Percentiles rank a stretch among this genome's conserved stretches.
Evolutionary conservation across 1,140 invertebrate species (phyloP).

Genomic region (Maconellicoccus hirsutus): DNA sequence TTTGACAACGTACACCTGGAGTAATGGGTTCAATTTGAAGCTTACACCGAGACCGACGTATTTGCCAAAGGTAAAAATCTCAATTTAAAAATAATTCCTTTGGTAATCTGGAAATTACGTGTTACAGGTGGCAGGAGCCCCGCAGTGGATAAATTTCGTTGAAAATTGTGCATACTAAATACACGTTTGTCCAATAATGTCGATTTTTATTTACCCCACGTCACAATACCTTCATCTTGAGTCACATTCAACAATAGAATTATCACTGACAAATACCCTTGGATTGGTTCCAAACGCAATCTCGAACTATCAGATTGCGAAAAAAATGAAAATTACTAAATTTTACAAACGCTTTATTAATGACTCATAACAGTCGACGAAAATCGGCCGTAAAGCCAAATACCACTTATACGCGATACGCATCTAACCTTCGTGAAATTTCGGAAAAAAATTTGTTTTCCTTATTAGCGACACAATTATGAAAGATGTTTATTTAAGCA

Average conservation of each 20-base stretch:
- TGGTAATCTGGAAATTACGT: too few species aligned
- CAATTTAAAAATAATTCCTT: too few species aligned
- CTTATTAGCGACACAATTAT: background rate
- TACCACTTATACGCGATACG: background rate
- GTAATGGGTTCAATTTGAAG: background rate
- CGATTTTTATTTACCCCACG: too few species aligned
- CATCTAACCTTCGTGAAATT: background rate
- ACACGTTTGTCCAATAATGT: too few species aligned
- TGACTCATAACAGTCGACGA: background rate
- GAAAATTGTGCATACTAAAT: too few species aligned
- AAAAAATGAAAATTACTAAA: background rate
- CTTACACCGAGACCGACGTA: too few species aligned
- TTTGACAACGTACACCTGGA: background rate
- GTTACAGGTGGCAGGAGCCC: too few species aligned
- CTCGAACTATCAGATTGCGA: background rate
- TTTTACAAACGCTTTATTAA: constrained; percentile 1
- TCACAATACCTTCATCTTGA: background rate
- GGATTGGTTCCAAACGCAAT: background rate
- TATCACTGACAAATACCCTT: background rate
- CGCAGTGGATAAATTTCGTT: too few species aligned
- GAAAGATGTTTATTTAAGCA: background rate
- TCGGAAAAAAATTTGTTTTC: background rate
- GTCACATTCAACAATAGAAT: constrained; percentile 1
- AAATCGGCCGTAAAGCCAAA: background rate
- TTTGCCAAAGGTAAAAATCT: too few species aligned